These are phyloP conservation scores for Plagodis pulveraria DNA, from an alignment of 2,888 invertebrate genomes.

Conservation along the genomic window DNA sequence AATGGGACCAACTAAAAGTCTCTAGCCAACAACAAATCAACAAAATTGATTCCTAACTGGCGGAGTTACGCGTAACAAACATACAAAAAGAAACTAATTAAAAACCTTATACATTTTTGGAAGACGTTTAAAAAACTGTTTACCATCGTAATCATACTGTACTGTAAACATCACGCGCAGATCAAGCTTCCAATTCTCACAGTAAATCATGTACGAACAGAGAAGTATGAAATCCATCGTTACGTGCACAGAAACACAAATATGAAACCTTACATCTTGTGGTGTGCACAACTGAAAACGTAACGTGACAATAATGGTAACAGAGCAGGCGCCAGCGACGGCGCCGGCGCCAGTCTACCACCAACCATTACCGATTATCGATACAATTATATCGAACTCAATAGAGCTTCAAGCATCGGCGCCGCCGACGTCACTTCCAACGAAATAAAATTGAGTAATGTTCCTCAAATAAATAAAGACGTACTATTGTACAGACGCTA, in stretches of 20 bases:
- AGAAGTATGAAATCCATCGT: conserved; percentile 16
- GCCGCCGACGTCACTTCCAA: conserved; percentile 44
- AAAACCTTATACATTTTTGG: no score
- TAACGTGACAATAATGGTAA: conserved; percentile 64
- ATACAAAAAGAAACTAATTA: no score
- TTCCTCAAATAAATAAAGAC: conserved; percentile 7
- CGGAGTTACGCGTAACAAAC: no score
- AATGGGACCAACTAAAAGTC: no score
- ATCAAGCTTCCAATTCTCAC: background rate
- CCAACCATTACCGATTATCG: conserved; percentile 66
- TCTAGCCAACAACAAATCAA: no score
- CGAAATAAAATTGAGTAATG: conserved; percentile 38
- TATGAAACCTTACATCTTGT: conserved; percentile 19
- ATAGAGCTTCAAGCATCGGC: conserved; percentile 51
- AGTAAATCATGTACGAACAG: conserved; percentile 6
- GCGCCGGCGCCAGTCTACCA: conserved; percentile 61
- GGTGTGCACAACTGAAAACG: conserved; percentile 45
- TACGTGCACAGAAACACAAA: conserved; percentile 22
- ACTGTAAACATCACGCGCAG: background rate
- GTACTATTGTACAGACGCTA: conserved; percentile 4
- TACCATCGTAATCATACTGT: no score
- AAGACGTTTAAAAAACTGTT: no score
- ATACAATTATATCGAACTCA: conserved; percentile 59
- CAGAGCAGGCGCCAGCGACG: conserved; percentile 4
- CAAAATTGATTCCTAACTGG: no score